Conservation (phyloP, 1,140 invertebrate genomes). For the Drosophila lacertosa region DNA sequence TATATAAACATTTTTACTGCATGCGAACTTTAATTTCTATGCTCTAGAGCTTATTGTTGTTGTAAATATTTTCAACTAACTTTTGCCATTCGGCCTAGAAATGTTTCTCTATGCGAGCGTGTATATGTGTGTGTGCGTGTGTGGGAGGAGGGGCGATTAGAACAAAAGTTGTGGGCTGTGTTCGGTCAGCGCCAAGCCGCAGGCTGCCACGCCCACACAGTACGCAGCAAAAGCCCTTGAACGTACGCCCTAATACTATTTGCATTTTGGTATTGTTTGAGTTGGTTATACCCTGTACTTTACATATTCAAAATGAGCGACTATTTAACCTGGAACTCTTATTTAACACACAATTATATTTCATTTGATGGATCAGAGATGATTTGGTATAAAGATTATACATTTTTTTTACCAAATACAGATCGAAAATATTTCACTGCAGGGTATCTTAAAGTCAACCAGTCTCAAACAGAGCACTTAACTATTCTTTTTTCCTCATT, state of each 20-base stretch:
- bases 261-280: constrained; percentile 58
- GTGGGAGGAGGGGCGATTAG: constrained; percentile 4
- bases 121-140: neutral
- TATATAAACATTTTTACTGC: constrained; percentile 28
- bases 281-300: too few relatives aligned
- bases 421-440: too few relatives aligned
- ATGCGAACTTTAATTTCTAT: constrained; percentile 45
- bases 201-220: constrained; percentile 22
- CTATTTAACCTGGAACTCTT: too few relatives aligned
- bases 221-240: constrained; percentile 21
- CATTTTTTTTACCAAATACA: too few relatives aligned
- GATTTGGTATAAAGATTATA: too few relatives aligned
- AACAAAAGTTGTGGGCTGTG: constrained; percentile 38
- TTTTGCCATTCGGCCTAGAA: constrained; percentile 51
- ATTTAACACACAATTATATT: too few relatives aligned
- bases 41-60: constrained; percentile 33
- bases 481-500: constrained; percentile 8
- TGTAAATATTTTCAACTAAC: constrained; percentile 59
- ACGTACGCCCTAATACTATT: constrained; percentile 64
- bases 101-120: constrained; percentile 14
- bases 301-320: too few relatives aligned
- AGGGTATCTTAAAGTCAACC: too few relatives aligned
- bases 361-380: too few relatives aligned
- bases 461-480: neutral
- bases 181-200: constrained; percentile 38